A percentile compares a stretch with the other conserved stretches of the same genome.
Evolutionary conservation across 2,113 vertebrate species (phyloP).

Genomic region (Speoplatyrhinus poulsoni): DNA sequence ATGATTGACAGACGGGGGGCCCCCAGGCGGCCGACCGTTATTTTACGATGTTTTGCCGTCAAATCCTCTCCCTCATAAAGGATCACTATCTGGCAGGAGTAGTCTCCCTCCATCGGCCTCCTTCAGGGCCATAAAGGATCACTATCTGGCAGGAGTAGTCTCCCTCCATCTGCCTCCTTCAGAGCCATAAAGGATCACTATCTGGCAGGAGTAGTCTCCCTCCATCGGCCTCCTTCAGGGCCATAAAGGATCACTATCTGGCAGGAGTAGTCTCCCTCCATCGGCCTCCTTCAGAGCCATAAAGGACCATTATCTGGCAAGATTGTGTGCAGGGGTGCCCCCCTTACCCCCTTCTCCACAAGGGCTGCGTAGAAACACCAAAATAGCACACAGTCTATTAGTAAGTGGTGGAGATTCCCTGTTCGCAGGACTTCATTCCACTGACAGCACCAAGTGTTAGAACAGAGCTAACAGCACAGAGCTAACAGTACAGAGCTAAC

Average conservation of each 20-base stretch:
- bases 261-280: background rate
- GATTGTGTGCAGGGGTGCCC: no score
- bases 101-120: slow-evolving; percentile 41
- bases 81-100: background rate
- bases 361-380: no score
- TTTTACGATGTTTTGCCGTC: slow-evolving; percentile 59
- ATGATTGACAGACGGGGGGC: slow-evolving; percentile 27
- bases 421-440: no score
- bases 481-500: no score
- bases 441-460: no score
- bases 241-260: slow-evolving; percentile 26
- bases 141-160: background rate
- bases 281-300: background rate
- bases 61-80: slow-evolving; percentile 3
- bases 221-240: background rate
- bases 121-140: slow-evolving; percentile 18
- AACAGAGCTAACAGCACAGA: no score
- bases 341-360: no score
- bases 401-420: no score
- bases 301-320: no score
- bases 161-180: slow-evolving; percentile 52
- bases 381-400: no score
- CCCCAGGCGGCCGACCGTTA: slow-evolving; percentile 21
- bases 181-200: slow-evolving; percentile 49
- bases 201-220: slow-evolving; percentile 20